phyloP scores from a whole-genome alignment of 2,888 invertebrate species.

The Sphecodes monilicornis region DNA sequence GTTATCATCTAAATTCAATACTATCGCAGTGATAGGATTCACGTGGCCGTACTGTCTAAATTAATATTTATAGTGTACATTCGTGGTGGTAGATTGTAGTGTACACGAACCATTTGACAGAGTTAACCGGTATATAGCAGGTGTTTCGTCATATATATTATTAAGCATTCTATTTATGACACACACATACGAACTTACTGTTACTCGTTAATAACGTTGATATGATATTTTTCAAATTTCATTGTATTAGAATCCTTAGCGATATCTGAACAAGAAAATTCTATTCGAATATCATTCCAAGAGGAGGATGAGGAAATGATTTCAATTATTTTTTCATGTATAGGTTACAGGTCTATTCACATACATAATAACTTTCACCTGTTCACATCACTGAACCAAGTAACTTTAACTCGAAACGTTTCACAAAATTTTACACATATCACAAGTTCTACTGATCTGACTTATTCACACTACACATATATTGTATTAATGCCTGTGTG shows the following conservation, averaged over 20 bases:
- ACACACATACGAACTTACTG: neutral
- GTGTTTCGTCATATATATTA: slow-evolving; percentile 8
- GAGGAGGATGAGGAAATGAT: neutral
- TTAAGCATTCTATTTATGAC: neutral
- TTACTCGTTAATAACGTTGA: neutral
- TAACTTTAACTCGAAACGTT: slow-evolving; percentile 6
- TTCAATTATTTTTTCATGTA: slow-evolving; percentile 40
- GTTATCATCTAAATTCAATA: neutral
- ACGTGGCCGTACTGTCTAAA: slow-evolving; percentile 49
- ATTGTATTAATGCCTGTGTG: slow-evolving; percentile 4
- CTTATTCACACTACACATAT: neutral
- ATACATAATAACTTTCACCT: slow-evolving; percentile 5
- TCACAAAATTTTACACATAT: neutral
- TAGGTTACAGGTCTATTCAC: slow-evolving; percentile 36
- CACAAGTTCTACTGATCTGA: neutral
- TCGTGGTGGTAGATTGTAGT: slow-evolving; percentile 37
- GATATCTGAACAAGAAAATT: neutral
- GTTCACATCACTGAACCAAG: neutral
- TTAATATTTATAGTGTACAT: slow-evolving; percentile 33
- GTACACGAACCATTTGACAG: slow-evolving; percentile 66
- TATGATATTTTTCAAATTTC: neutral
- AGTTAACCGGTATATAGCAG: slow-evolving; percentile 65
- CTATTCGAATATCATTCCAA: neutral
- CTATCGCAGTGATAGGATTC: slow-evolving; percentile 11
- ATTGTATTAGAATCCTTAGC: neutral